Conservation (phyloP, 2,797 vertebrate genomes). For the Liparis tanakae region DNA sequence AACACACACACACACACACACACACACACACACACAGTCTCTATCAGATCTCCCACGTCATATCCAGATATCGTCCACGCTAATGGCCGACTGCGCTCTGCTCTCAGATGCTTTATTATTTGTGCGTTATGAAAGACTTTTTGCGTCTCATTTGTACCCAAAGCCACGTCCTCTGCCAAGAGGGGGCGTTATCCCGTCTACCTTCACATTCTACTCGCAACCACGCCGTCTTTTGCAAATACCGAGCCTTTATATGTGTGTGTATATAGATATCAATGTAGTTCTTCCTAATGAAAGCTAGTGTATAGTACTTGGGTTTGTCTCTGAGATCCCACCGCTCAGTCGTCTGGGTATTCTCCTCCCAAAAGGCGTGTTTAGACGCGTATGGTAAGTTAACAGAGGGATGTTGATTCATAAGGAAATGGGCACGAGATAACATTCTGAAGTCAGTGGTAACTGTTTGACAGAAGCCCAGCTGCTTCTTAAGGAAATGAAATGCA, state of each 20-base stretch:
- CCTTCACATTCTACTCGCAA: constrained; percentile 5
- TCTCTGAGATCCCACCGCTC: constrained; percentile 20
- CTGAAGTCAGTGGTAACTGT: background rate
- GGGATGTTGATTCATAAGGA: background rate
- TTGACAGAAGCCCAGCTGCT: background rate
- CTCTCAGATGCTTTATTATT: constrained; percentile 30
- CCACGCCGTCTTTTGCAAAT: constrained; percentile 14
- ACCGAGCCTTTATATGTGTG: constrained; percentile 34
- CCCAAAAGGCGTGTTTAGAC: background rate
- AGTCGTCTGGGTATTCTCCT: background rate
- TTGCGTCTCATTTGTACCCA: constrained; percentile 45
- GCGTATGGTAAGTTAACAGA: background rate
- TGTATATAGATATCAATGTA: constrained; percentile 20
- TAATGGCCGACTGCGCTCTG: constrained; percentile 31
- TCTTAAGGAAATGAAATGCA: background rate
- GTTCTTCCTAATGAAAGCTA: constrained; percentile 24
- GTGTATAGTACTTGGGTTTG: constrained; percentile 38
- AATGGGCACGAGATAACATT: background rate
- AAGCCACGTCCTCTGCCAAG: constrained; percentile 59
- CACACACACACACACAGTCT: background rate
- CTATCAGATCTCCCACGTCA: constrained; percentile 37
- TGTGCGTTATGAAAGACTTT: constrained; percentile 43
- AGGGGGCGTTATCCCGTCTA: constrained; percentile 7
- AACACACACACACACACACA: background rate
- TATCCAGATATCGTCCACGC: constrained; percentile 39